Base-by-base conservation (phyloP, 2,113 vertebrate genomes). In the Petrocephalus microphthalmus region DNA sequence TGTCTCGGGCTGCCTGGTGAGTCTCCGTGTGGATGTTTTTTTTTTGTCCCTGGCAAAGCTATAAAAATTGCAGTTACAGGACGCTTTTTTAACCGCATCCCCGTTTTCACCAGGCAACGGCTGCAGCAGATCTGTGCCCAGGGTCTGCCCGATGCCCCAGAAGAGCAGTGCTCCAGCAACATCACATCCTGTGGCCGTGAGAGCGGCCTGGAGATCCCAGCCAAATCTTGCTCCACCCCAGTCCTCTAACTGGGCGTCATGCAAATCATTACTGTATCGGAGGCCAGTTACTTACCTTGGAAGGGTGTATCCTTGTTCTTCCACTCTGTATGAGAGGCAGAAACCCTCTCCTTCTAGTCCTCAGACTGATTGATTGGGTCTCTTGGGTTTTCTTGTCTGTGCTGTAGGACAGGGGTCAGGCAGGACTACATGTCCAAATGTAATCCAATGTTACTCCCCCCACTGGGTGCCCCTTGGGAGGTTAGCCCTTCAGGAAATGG, bases 1-100 rank as follows among this genome's bases (percentile, higher is more conserved):
- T 99, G 93, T 97, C 98, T 5, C 95, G 97, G 54, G 91, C 95
- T 2, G 93, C 96, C 49, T 99, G 98, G 98, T 99, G 90, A 96
- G 97, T 95, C n/a, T 5, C 29, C 0, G 15, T 1, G 0, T 54
- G 5, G 4, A 52, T 2, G 4, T 3, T 2, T 29, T n/a, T 2
- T 1, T 3, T 2, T 29, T 54, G 11, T 56, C 11, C 13, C 17
- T 67, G n/a, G 60, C n/a, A 67, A 29, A 67, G 5, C 51, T 0
- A 1, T 57, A 1, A 2, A 42, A 3, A 3, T 42, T 42, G 42
- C 42, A 7, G 51, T 8, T 56, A 25, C 51, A 2, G 52, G 51
- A 13, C n/a, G 3, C 11, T 78, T 29, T 29, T 2, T n/a, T 83
- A 33, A 87, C 15, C 2, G 22, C 0, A 86, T 42, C 67, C 85